Base-by-base conservation (phyloP, 2,113 vertebrate genomes). In the Rallus limicola region DNA sequence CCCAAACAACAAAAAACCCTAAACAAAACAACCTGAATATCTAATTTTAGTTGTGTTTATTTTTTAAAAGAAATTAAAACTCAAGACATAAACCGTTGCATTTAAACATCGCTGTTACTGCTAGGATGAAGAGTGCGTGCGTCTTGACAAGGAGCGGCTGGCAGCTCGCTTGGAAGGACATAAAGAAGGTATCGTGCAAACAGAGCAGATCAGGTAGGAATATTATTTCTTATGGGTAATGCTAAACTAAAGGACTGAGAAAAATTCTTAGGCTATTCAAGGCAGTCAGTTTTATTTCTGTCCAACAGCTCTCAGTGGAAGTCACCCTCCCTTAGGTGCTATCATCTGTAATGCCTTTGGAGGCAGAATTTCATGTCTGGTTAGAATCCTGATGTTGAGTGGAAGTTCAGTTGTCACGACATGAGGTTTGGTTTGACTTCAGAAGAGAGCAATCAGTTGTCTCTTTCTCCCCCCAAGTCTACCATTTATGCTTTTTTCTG, bases 101-200 rank as follows among this genome's bases (percentile, higher is more conserved):
- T 5, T 31, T 72, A 17, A 77, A 36, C 6, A 12, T 42, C 17
- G 5, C 9, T 95, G 20, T 91, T 94, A 11, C 86, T 91, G 52
- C 17, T 74, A 99, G 99, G 99, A 99, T 99, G 99, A 99, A 79
- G 99, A 99, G 86, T 98, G 99, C 68, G 99, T 99, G 59, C 99
- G 99, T 58, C 98, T 99, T 59, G 99, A 99, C 97, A 99, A 99
- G 93, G 99, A 99, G 97, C 99, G 99, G n/a, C 92, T 99, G 98
- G 99, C 99, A n/a, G 99, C 99, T 93, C 99, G 99, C 62, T 98
- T 99, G 98, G 99, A 99, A 88, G 99, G 99, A 29, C 99, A 99
- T 87, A 99, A 99, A 93, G 99, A 99, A 97, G 99, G 99, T 68
- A 99, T 99, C 58, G 99, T 99, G 77, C 99, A 99, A 96, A 99